Evolutionary conservation across 2,888 invertebrate genomes (phyloP).

Genomic region (Timema cristinae): DNA sequence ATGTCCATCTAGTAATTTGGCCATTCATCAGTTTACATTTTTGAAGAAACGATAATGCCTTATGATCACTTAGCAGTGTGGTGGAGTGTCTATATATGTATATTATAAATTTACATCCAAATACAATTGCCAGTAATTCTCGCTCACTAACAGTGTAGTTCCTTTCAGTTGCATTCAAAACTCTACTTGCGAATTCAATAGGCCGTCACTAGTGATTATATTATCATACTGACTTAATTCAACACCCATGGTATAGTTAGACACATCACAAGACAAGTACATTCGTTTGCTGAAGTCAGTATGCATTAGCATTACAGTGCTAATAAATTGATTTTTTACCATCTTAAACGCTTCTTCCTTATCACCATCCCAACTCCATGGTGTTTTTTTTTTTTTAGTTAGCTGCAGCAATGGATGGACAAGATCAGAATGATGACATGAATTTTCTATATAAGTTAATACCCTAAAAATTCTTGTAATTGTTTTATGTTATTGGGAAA

Average conservation of each 20-base stretch:
- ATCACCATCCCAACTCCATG: neutral
- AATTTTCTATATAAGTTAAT: neutral
- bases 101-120: neutral
- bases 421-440: too few relatives aligned
- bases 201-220: too few relatives aligned
- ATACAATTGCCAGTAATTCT: neutral
- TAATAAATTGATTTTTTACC: neutral
- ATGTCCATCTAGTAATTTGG: neutral
- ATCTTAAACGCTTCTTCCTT: neutral
- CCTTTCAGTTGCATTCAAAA: neutral
- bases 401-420: neutral
- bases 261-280: neutral
- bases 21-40: neutral
- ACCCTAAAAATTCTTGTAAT: conserved; percentile 32
- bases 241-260: neutral
- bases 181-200: conserved; percentile 7
- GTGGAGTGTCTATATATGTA: neutral
- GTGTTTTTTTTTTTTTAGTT: neutral
- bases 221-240: neutral
- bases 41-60: neutral
- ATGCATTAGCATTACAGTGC: neutral
- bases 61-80: neutral
- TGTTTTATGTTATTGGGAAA: conserved; percentile 35
- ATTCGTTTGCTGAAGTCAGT: neutral
- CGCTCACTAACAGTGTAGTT: neutral